Evolutionary conservation across 2,888 invertebrate genomes (phyloP).

Genomic region (Philaethria dido): DNA sequence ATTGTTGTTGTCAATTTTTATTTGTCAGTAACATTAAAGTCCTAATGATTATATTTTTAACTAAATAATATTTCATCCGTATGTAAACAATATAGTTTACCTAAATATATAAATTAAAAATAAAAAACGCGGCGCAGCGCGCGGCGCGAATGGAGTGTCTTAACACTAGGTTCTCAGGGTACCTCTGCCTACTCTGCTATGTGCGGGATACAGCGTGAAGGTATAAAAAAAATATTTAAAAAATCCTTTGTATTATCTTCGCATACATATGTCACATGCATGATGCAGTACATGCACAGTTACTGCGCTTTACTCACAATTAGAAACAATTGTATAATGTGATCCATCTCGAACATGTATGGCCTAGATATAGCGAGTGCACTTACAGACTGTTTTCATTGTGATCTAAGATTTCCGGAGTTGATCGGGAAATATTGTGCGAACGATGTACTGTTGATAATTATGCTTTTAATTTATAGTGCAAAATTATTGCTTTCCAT

Average conservation of each 20-base stretch:
- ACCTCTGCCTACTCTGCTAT: no score
- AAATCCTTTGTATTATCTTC: neutral
- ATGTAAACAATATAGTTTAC: no score
- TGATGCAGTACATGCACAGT: neutral
- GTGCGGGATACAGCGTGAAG: no score
- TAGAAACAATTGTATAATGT: constrained; percentile 42
- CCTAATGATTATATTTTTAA: no score
- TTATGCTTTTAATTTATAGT: no score
- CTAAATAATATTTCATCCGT: no score
- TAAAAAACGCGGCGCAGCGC: no score
- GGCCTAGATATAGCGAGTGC: constrained; percentile 43
- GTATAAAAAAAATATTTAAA: neutral
- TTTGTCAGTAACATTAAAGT: no score
- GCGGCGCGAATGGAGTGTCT: no score
- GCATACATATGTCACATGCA: neutral
- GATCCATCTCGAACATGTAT: constrained; percentile 41
- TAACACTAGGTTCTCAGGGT: no score
- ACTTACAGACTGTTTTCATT: constrained; percentile 34
- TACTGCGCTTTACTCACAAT: constrained; percentile 30
- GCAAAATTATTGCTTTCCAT: no score
- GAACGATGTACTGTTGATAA: neutral
- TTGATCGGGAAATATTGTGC: constrained; percentile 20
- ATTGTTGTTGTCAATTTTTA: neutral
- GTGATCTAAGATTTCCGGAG: constrained; percentile 28
- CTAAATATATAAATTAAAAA: no score